Evolutionary conservation across 2,113 vertebrate species (phyloP).

Genomic region (Cephalopterus ornatus): DNA sequence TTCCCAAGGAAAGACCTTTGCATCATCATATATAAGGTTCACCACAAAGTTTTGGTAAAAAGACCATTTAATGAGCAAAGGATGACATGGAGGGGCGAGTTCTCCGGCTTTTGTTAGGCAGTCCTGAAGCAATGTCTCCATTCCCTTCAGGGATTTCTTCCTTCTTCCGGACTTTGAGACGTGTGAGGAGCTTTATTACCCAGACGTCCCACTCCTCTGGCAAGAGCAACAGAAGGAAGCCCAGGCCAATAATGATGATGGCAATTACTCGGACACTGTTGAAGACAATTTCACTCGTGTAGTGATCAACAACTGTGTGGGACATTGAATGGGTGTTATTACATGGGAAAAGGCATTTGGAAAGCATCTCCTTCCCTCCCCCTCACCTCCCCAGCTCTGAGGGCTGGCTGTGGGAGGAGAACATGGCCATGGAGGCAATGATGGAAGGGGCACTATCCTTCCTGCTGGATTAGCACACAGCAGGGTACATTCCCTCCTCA

Average conservation of each 20-base stretch:
- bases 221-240: constrained; percentile 92
- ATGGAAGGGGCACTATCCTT: neutral
- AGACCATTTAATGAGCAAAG: constrained; percentile 82
- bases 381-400: neutral
- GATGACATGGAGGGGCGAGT: constrained; percentile 86
- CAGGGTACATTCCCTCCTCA: neutral
- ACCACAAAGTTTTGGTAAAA: constrained; percentile 46
- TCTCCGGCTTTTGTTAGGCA: constrained; percentile 82
- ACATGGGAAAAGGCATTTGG: neutral
- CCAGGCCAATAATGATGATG: constrained; percentile 92
- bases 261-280: constrained; percentile 93
- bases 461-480: neutral
- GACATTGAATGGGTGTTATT: constrained; percentile 10
- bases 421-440: neutral
- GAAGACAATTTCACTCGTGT: constrained; percentile 91
- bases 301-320: constrained; percentile 88
- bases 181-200: constrained; percentile 85
- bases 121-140: constrained; percentile 75
- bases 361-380: neutral
- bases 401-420: neutral
- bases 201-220: constrained; percentile 96
- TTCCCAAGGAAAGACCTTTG: constrained; percentile 60
- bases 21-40: constrained; percentile 1
- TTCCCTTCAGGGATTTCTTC: constrained; percentile 82
- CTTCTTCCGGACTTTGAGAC: constrained; percentile 85